Evolutionary conservation across 1,140 invertebrate species (phyloP).

Genomic region (Drosophila prosaltans): DNA sequence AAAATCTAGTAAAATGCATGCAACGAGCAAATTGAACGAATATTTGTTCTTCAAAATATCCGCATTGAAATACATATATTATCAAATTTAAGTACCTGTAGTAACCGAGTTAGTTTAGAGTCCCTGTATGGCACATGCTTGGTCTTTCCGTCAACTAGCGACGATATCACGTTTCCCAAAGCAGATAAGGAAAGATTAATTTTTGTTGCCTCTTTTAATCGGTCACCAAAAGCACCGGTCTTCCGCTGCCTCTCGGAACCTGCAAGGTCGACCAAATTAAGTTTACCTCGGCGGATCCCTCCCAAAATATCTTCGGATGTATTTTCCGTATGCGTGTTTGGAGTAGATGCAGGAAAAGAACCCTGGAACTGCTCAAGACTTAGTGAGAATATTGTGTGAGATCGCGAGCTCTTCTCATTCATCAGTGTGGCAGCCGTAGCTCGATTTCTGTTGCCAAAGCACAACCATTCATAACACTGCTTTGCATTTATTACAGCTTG

Average conservation of each 20-base stretch:
- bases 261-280: conserved; percentile 93
- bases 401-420: conserved; percentile 94
- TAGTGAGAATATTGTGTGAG: conserved; percentile 96
- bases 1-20: not conserved
- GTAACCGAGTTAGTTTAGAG: conserved; percentile 94
- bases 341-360: conserved; percentile 33
- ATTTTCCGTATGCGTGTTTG: not conserved
- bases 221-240: conserved; percentile 93
- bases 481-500: conserved; percentile 84
- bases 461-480: conserved; percentile 91
- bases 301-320: conserved; percentile 18
- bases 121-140: conserved; percentile 96
- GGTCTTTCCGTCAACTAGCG: conserved; percentile 94
- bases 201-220: conserved; percentile 96
- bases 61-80: no score
- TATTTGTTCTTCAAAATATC: not conserved
- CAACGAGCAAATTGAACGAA: no score
- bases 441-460: conserved; percentile 90
- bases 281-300: conserved; percentile 89
- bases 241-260: conserved; percentile 95
- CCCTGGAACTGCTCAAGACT: conserved; percentile 90
- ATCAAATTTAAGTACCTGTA: conserved; percentile 86
- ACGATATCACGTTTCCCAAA: conserved; percentile 97
- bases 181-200: conserved; percentile 97
- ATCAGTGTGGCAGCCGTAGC: conserved; percentile 95